Evolutionary conservation across 2,113 vertebrate species (phyloP).

Genomic region (Melanotaenia duboulayi): DNA sequence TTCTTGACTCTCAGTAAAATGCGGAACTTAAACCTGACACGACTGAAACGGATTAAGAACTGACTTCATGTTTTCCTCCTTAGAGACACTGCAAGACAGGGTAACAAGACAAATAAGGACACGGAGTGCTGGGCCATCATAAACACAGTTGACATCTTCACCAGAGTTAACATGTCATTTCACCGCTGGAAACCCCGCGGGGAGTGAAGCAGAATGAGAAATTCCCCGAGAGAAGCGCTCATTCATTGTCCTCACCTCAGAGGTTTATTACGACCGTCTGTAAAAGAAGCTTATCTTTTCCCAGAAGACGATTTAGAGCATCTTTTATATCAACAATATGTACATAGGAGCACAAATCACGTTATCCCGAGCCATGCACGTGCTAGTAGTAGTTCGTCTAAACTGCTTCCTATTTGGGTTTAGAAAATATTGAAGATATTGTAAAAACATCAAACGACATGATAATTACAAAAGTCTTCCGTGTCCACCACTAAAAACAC

Average conservation of each 20-base stretch:
- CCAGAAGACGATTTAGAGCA: too few relatives aligned
- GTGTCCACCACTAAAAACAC: not conserved
- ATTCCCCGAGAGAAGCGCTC: slow-evolving; percentile 14
- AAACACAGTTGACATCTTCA: not conserved
- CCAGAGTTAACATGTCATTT: not conserved
- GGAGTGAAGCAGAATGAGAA: slow-evolving; percentile 30
- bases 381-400: not conserved
- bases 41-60: not conserved
- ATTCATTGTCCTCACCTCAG: slow-evolving; percentile 10
- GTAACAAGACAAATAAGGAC: not conserved
- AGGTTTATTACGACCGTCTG: not conserved
- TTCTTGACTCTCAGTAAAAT: slow-evolving; percentile 5
- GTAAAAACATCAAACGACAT: slow-evolving; percentile 13
- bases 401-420: not conserved
- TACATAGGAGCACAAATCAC: not conserved
- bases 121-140: not conserved
- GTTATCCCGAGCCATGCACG: not conserved
- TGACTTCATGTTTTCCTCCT: accelerated
- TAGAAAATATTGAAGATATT: slow-evolving; percentile 9
- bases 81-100: not conserved
- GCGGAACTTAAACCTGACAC: slow-evolving; percentile 17
- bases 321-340: not conserved
- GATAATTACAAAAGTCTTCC: not conserved
- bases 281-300: too few relatives aligned
- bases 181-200: slow-evolving; percentile 12